Evolutionary conservation across 1,140 invertebrate genomes (phyloP).

Genomic region (Oncopodura yosiiana): DNA sequence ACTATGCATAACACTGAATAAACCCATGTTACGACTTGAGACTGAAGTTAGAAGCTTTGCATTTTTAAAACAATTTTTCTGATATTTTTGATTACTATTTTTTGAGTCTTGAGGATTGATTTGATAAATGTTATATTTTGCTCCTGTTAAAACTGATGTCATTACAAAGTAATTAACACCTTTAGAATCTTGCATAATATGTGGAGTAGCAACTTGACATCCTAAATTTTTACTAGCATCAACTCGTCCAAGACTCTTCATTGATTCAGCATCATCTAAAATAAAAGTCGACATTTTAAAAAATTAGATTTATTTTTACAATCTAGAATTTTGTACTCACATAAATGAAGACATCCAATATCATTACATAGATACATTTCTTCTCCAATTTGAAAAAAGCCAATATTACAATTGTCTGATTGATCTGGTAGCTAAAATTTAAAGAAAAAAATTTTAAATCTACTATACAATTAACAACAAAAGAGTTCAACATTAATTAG

Average conservation of each 20-base stretch:
- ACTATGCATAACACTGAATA: conserved; percentile 45
- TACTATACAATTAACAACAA: conserved; percentile 21
- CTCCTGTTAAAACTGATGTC: conserved; percentile 28
- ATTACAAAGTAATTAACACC: conserved; percentile 41
- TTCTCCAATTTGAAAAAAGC: conserved; percentile 32
- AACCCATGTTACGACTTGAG: conserved; percentile 38
- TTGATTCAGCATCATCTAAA: neutral
- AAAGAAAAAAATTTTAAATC: no score
- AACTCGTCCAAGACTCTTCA: neutral
- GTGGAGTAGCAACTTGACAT: neutral
- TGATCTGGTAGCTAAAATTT: no score
- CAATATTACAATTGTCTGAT: no score
- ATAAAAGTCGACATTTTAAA: neutral
- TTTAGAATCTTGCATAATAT: conserved; percentile 34
- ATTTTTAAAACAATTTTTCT: conserved; percentile 34
- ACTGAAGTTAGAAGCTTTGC: conserved; percentile 38
- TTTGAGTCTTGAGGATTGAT: conserved; percentile 27
- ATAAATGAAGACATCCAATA: neutral
- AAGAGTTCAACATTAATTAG: neutral
- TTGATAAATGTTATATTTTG: conserved; percentile 35
- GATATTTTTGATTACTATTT: conserved; percentile 33
- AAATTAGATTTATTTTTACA: neutral
- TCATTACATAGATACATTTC: neutral
- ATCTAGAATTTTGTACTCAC: neutral
- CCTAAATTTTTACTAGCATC: neutral